Percentiles rank a stretch among this genome's conserved stretches.
Conservation (phyloP, 2,797 vertebrate genomes). For the Enteromius unitaeniatus region DNA sequence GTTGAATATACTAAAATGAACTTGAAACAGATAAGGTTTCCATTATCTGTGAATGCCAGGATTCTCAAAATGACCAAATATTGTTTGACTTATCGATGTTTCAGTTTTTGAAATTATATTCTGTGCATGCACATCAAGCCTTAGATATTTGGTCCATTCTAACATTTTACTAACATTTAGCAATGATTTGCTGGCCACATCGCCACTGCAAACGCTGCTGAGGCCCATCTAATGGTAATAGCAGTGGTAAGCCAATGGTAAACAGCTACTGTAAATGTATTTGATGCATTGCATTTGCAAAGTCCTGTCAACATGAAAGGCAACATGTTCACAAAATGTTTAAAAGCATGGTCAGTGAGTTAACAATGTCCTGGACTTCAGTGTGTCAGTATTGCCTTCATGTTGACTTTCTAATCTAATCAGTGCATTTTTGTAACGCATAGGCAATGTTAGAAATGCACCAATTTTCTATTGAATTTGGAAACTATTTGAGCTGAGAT, state of each 20-base stretch:
- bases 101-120: background rate
- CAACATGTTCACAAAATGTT: background rate
- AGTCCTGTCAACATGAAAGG: constrained; percentile 33
- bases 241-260: constrained; percentile 59
- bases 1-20: background rate
- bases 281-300: background rate
- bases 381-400: background rate
- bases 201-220: constrained; percentile 1
- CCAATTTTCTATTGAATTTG: background rate
- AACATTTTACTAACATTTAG: constrained; percentile 36
- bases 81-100: background rate
- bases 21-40: background rate
- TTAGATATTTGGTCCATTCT: background rate
- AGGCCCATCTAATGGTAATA: background rate
- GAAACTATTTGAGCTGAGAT: background rate
- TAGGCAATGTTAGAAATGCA: background rate
- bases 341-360: background rate
- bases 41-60: background rate
- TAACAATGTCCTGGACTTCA: background rate
- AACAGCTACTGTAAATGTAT: constrained; percentile 45
- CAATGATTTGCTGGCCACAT: constrained; percentile 31
- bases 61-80: background rate
- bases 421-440: background rate
- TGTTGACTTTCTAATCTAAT: constrained; percentile 28
- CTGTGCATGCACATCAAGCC: background rate